Conservation (phyloP, 2,797 vertebrate genomes). For the Eleutherodactylus coqui region DNA sequence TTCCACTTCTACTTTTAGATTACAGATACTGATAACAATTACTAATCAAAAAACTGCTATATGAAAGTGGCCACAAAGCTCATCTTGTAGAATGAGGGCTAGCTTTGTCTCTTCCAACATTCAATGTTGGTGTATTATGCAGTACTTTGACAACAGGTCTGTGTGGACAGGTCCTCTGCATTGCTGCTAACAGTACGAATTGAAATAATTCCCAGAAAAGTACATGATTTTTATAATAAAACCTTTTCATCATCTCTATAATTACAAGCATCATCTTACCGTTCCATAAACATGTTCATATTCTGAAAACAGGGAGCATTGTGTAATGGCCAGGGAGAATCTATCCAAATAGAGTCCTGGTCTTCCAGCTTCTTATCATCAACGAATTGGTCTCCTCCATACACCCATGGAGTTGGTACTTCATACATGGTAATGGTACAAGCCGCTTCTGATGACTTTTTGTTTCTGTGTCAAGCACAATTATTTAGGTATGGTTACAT, state of each 20-base stretch:
- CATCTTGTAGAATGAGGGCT: too few species aligned
- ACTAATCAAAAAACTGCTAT: too few species aligned
- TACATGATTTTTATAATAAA: too few species aligned
- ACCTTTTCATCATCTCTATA: background rate
- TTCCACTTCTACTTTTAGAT: too few species aligned
- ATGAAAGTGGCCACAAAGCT: too few species aligned
- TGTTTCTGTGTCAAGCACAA: conserved; percentile 28
- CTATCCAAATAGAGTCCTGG: conserved; percentile 31
- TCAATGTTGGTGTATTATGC: too few species aligned
- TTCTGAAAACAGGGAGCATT: conserved; percentile 59
- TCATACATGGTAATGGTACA: conserved; percentile 46
- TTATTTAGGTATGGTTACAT: background rate
- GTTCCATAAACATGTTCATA: conserved; percentile 63
- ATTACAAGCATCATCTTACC: conserved; percentile 10
- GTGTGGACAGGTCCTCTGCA: too few species aligned
- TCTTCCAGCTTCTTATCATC: conserved; percentile 35
- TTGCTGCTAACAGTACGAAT: too few species aligned
- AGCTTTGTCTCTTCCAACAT: too few species aligned
- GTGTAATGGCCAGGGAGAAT: conserved; percentile 58
- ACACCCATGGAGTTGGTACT: conserved; percentile 49
- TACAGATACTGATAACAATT: too few species aligned
- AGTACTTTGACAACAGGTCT: too few species aligned
- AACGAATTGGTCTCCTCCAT: conserved; percentile 28
- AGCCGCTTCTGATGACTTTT: conserved; percentile 11
- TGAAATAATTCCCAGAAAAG: too few species aligned